A percentile compares a stretch with the other conserved stretches of the same genome.
Evolutionary conservation across 2,797 vertebrate genomes (phyloP).

Genomic region (Pantherophis alleghaniensis): DNA sequence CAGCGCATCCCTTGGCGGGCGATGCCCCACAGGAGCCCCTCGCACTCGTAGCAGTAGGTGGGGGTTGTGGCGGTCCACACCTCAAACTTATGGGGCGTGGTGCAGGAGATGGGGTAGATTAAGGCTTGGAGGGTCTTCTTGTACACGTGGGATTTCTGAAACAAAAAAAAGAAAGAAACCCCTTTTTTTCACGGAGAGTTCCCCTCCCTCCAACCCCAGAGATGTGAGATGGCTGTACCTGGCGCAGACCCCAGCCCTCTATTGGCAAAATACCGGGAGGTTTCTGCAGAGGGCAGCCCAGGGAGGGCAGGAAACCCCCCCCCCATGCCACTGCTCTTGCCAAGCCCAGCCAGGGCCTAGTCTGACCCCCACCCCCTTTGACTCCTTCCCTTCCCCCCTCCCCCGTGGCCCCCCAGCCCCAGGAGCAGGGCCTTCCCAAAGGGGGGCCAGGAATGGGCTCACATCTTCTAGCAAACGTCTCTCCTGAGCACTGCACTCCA

Average conservation of each 20-base stretch:
- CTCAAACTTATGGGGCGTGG: slow-evolving; percentile 96
- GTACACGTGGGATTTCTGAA: slow-evolving; percentile 97
- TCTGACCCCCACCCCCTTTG: no score
- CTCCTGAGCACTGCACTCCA: not conserved
- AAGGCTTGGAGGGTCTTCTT: slow-evolving; percentile 98
- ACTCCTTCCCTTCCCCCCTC: fast-evolving
- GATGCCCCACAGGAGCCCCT: slow-evolving; percentile 96
- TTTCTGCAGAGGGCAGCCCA: no score
- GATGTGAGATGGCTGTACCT: not conserved
- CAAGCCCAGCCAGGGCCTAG: not conserved
- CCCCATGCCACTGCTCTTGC: no score
- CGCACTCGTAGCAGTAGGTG: slow-evolving; percentile 98
- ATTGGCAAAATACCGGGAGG: no score
- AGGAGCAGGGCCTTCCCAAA: no score
- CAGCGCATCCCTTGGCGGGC: slow-evolving; percentile 97
- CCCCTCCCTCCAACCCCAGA: not conserved
- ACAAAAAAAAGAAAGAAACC: slow-evolving; percentile 36
- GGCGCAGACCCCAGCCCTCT: not conserved
- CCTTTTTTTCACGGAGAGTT: not conserved
- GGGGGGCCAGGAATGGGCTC: not conserved
- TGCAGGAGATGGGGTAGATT: slow-evolving; percentile 98
- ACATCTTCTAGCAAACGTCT: not conserved
- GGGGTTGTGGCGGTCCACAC: slow-evolving; percentile 96
- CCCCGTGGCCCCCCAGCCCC: not conserved
- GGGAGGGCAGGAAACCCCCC: not conserved